Percentiles rank a stretch among this genome's conserved stretches.
phyloP scores from a whole-genome alignment of 2,888 invertebrate species.

The Nudaria mundana region DNA sequence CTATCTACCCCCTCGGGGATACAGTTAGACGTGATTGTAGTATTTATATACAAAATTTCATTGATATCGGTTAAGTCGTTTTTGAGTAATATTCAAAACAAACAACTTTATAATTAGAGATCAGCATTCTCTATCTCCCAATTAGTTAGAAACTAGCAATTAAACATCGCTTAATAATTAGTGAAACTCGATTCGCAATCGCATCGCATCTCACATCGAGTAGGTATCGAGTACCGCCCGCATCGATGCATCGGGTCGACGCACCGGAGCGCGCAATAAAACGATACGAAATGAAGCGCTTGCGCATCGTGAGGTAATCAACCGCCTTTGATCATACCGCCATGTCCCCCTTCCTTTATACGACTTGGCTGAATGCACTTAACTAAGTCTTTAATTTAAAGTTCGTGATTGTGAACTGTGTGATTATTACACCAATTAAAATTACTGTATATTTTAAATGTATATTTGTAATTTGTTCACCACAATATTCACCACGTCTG shows the following conservation, averaged over 20 bases:
- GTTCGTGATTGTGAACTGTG: conserved; percentile 53
- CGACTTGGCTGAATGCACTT: conserved; percentile 20
- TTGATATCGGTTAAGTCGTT: too few species aligned
- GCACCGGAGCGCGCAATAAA: conserved; percentile 43
- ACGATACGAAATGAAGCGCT: conserved; percentile 43
- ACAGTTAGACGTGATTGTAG: too few species aligned
- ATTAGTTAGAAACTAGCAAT: conserved; percentile 15
- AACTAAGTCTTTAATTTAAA: conserved; percentile 50
- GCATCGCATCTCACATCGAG: conserved; percentile 11
- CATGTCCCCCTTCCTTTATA: conserved; percentile 6
- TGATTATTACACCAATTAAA: conserved; percentile 48
- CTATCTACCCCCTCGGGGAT: too few species aligned
- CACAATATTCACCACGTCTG: too few species aligned
- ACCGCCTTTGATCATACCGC: conserved; percentile 64
- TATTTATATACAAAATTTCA: too few species aligned
- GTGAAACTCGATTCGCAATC: conserved; percentile 25
- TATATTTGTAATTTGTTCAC: not conserved
- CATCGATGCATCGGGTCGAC: conserved; percentile 43
- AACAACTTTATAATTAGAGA: too few species aligned
- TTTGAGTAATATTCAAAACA: too few species aligned
- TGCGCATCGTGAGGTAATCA: conserved; percentile 63
- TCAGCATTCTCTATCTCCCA: not conserved
- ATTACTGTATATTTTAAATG: conserved; percentile 14
- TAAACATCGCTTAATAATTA: conserved; percentile 17
- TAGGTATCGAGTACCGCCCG: conserved; percentile 30